phyloP scores from a whole-genome alignment of 1,140 invertebrate genomes.

The Megalopta genalis region DNA sequence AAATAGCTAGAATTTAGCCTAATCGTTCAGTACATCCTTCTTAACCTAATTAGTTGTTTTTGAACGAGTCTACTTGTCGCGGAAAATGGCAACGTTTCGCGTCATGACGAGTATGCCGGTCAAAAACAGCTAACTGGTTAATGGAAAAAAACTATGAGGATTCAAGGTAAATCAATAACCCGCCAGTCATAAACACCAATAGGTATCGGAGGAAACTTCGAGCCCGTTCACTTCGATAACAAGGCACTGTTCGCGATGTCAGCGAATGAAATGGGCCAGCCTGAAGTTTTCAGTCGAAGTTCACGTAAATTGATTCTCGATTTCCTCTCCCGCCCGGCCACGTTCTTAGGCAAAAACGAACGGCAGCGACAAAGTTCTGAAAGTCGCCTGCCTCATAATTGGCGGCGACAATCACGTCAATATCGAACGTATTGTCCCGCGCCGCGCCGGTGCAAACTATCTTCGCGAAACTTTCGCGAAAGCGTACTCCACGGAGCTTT shows the following conservation, averaged over 20 bases:
- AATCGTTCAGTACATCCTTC: too few species aligned
- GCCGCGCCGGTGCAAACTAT: not conserved
- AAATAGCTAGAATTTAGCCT: too few species aligned
- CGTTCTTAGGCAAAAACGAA: not conserved
- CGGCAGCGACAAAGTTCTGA: not conserved
- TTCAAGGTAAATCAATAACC: too few species aligned
- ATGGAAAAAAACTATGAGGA: too few species aligned
- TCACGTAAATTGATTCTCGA: not conserved
- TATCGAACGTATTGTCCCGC: not conserved
- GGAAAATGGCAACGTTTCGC: too few species aligned
- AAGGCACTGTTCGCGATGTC: not conserved
- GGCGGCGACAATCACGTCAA: not conserved
- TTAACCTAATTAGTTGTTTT: too few species aligned
- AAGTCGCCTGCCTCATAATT: not conserved
- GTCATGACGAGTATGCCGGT: too few species aligned
- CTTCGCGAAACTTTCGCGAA: not conserved
- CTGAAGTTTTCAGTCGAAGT: not conserved
- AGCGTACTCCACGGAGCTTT: not conserved
- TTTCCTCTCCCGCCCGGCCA: not conserved
- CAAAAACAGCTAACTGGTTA: too few species aligned
- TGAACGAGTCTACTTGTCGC: too few species aligned
- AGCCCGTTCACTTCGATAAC: not conserved
- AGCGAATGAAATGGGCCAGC: not conserved
- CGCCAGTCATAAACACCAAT: too few species aligned
- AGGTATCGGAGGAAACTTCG: too few species aligned